Evolutionary conservation across 1,140 invertebrate species (phyloP), one percentile per base, ranked within the genome.

Genomic region (Lanistes nyassanus): DNA sequence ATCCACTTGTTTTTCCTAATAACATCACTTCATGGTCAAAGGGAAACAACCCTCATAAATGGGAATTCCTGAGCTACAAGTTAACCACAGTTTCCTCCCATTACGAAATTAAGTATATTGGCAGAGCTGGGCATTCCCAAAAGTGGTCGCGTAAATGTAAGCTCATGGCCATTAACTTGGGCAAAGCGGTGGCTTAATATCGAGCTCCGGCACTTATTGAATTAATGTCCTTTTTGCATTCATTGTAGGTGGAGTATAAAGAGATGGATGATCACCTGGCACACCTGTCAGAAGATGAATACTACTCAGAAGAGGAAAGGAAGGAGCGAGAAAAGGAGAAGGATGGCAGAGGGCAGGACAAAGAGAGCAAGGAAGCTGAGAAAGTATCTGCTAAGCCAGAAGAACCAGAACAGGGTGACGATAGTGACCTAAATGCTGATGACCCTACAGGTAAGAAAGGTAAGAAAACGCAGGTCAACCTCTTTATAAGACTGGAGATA

Each of bases 211-310:
- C n/a, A n/a, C n/a, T n/a, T n/a, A 53, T 13, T 13, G 23, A 53
- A 58, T 21, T 26, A 5, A 31, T 58, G 23, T 58, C n/a, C 23
- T 31, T 9, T 23, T 60, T n/a, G 13, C 23, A 60, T 64, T 37
- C 71, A 47, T 60, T 47, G 42, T 60, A 89, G 86, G 86, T 88
- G 68, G 88, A 89, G 76, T 87, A 88, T 74, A 87, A 87, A 69
- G 88, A 89, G 74, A 86, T 85, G 80, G 87, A 88, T 74, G 85
- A 86, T 47, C 84, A 85, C 47, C 66, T 85, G 2, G 83, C 85
- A 3, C 86, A 86, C 31, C 76, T 88, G 55, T 87, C 87, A 21
- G 87, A 89, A 73, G 88, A 88, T 77, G 87, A 88, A 31, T 81
- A 83, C 66, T 79, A 80, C n/a, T 86, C 86, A 29, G 86, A 87